Base-by-base conservation (phyloP, 2,797 vertebrate genomes). In the Pangasius mekongensis region DNA sequence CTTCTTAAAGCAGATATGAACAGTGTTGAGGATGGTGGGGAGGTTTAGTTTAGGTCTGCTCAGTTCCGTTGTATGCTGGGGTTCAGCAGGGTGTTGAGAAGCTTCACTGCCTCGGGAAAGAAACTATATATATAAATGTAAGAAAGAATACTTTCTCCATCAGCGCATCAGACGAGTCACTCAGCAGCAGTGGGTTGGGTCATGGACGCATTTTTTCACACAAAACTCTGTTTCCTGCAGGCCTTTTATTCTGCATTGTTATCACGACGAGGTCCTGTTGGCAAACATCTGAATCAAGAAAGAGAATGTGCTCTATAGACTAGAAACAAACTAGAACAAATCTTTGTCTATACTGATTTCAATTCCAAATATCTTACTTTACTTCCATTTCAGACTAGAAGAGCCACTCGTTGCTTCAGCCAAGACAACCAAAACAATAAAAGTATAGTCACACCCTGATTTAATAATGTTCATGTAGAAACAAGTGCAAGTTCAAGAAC, bases 261-360 rank as follows among this genome's bases (percentile, higher is more conserved):
- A 86, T 86, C 86, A 91, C 85, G 84, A 86, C 82, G 47, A 64
- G 54, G 69, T 64, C 58, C 22, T 64, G 27, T 62, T 64, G 58
- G 36, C 67, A 16, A 58, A 74, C 76, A 87, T 73, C 60, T 27
- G 54, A 88, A 91, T 83, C 84, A 89, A 85, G 89, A 88, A 85
- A 82, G 83, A 86, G 56, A 86, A 43, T 86, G 27, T 2, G 24
- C 39, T 27, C 76, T 56, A 73, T 18, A 73, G 20, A 43, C 10
- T 18, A 39, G 10, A n/a, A n/a, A n/a, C n/a, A n/a, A n/a, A n/a
- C n/a, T n/a, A 39, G 20, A 60, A n/a, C 43, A 82, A 8, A 82
- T 62, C 22, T 27, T 81, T 78, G 86, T 71, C 36, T 81, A 47
- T 85, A 39, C 52, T 5, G 33, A 62, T 62, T 27, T 67, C 14